Evolutionary conservation across 2,113 vertebrate species (phyloP).

Genomic region (Leucopsar rothschildi): DNA sequence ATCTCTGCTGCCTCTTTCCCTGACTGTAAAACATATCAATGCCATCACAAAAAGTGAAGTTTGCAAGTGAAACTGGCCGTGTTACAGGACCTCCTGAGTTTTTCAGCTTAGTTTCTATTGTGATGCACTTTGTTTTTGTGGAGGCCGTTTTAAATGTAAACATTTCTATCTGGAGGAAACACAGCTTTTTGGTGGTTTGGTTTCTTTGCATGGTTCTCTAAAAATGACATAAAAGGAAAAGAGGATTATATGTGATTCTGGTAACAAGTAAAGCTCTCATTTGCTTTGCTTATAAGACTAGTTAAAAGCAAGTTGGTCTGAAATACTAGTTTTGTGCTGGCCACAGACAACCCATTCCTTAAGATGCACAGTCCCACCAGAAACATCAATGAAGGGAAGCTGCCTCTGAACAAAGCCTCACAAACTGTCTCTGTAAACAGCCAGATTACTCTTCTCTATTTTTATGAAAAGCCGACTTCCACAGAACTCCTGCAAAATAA

Average conservation of each 20-base stretch:
- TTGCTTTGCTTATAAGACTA: not conserved
- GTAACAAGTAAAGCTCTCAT: not conserved
- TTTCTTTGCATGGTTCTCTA: not conserved
- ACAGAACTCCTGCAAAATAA: conserved; percentile 46
- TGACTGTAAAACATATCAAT: not conserved
- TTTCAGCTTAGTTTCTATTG: not conserved
- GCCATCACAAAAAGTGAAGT: not conserved
- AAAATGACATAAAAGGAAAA: not conserved
- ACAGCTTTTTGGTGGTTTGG: not conserved
- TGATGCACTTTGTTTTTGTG: not conserved
- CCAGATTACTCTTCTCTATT: not conserved
- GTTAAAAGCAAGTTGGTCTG: not conserved
- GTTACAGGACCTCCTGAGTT: not conserved
- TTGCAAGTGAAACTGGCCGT: not conserved
- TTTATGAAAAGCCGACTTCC: conserved; percentile 16
- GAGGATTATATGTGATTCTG: not conserved
- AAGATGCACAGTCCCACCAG: not conserved
- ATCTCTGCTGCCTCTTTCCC: not conserved
- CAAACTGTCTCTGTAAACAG: not conserved
- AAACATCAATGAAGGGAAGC: not conserved
- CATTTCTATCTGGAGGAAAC: conserved; percentile 13
- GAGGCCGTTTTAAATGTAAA: not conserved
- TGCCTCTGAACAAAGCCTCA: not conserved
- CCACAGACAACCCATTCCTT: not conserved
- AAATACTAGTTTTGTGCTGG: not conserved